Conservation (phyloP, 2,888 invertebrate genomes). For the Brachyptera risi region DNA sequence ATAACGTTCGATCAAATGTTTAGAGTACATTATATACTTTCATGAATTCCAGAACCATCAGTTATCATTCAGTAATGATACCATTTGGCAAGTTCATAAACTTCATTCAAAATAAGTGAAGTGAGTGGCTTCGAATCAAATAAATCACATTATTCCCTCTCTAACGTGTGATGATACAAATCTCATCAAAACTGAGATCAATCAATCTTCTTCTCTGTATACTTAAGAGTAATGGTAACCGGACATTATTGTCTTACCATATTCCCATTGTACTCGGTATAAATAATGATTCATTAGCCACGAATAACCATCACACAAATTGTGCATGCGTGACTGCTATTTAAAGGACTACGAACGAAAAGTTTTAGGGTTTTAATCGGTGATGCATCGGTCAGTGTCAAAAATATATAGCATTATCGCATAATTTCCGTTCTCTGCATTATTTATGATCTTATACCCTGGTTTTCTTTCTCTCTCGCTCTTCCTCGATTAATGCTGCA, state of each 20-base stretch:
- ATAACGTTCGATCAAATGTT: too few relatives aligned
- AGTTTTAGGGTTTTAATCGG: conserved; percentile 4
- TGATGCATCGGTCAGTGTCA: conserved; percentile 15
- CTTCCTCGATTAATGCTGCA: too few relatives aligned
- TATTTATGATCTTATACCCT: conserved; percentile 12
- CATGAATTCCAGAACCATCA: too few relatives aligned
- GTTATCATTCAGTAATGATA: too few relatives aligned
- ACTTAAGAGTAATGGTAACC: conserved; percentile 12
- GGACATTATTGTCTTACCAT: conserved; percentile 9
- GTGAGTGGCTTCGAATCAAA: too few relatives aligned
- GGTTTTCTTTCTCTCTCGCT: too few relatives aligned
- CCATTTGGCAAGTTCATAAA: too few relatives aligned
- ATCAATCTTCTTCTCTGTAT: background rate
- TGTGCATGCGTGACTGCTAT: background rate
- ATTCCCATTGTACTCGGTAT: background rate
- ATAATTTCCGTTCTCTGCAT: conserved; percentile 14
- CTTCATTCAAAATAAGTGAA: too few relatives aligned
- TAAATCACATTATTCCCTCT: too few relatives aligned
- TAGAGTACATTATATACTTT: too few relatives aligned
- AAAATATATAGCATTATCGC: conserved; percentile 11
- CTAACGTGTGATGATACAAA: conserved; percentile 2
- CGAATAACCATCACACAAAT: background rate
- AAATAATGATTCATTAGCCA: conserved; percentile 8
- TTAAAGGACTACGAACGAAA: background rate
- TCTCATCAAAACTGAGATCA: conserved; percentile 1